Base-by-base conservation (phyloP, 2,888 invertebrate species). In the Campoplex nolae region DNA sequence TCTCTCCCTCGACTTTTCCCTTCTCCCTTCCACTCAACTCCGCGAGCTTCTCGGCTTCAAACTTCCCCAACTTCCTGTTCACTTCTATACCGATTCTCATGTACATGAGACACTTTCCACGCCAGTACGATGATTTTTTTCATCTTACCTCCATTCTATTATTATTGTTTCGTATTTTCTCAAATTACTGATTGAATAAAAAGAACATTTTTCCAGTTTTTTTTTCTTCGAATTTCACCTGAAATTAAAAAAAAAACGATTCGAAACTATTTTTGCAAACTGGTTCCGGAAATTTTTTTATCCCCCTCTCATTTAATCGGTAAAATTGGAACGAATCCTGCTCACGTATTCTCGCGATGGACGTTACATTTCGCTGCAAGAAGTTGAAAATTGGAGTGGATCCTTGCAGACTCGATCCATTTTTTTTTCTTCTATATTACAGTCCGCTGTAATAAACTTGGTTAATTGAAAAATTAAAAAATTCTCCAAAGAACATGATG, bases 1-100 rank as follows among this genome's bases (percentile, higher is more conserved):
- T 89, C 90, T 85, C 90, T 88, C 89, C 89, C 87, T 4, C 89
- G 91, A 94, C 51, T 68, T 51, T 77, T 94, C 94, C 95, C 90
- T 89, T 89, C 89, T 89, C 90, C 85, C 90, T 88, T 89, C 90
- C 88, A 89, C 91, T 48, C 91, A 83, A 38, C 68, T n/a, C 71
- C 56, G 56, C 67, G 68, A 84, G 84, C 84, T 87, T 82, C 79
- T 65, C 87, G 70, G 56, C 81, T 84, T 78, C 84, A 35, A 87
- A 84, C 83, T 76, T 83, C 83, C 79, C 88, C 23, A 87, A 84
- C 83, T 76, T 83, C 83, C 79, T 87, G 87, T 51, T 86, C 85
- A 65, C 79, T 74, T 78, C 83, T 76, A 82, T 81, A 88, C 83
- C 35, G 48, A 62, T 76, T 62, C 38, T 68, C 48, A 51, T 76